phyloP scores from a whole-genome alignment of 2,888 invertebrate species.

The Aspidiotus rigidus region DNA sequence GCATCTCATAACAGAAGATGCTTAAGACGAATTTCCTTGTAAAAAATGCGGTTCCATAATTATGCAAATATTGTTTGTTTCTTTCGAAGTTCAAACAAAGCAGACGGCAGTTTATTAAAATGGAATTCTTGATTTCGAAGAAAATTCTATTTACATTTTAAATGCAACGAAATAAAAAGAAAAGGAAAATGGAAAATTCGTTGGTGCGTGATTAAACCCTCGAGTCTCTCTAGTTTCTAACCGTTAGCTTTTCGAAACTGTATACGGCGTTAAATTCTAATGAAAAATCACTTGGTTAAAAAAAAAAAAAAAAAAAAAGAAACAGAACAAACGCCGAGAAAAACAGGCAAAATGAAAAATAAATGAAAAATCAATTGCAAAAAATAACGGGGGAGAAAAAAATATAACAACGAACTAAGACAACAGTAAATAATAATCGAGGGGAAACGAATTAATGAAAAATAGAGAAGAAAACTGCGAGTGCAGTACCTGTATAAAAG shows the following conservation, averaged over 20 bases:
- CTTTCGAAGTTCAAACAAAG: constrained; percentile 33
- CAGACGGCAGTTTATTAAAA: constrained; percentile 34
- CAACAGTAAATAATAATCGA: not conserved
- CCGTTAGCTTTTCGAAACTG: constrained; percentile 30
- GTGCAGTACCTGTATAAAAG: constrained; percentile 1
- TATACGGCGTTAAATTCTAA: constrained; percentile 34
- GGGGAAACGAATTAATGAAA: constrained; percentile 14
- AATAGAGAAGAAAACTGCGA: constrained; percentile 4
- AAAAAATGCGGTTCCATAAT: constrained; percentile 34
- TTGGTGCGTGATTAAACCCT: constrained; percentile 33
- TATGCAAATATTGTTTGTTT: constrained; percentile 34
- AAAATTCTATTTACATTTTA: constrained; percentile 34
- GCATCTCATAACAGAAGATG: constrained; percentile 34
- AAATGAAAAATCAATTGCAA: constrained; percentile 33
- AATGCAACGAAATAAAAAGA: constrained; percentile 33
- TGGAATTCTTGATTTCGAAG: constrained; percentile 34
- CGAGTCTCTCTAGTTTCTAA: constrained; percentile 28
- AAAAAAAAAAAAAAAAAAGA: constrained; percentile 21
- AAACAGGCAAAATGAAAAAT: constrained; percentile 34
- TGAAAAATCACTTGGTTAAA: constrained; percentile 33
- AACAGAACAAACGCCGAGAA: constrained; percentile 17
- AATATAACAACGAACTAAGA: constrained; percentile 12
- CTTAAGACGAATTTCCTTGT: constrained; percentile 34
- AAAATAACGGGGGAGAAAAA: constrained; percentile 9
- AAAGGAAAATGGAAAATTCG: constrained; percentile 34